A percentile compares a stretch with the other conserved stretches of the same genome.
Evolutionary conservation across 2,797 vertebrate genomes (phyloP).

Genomic region (Channallabes apus): DNA sequence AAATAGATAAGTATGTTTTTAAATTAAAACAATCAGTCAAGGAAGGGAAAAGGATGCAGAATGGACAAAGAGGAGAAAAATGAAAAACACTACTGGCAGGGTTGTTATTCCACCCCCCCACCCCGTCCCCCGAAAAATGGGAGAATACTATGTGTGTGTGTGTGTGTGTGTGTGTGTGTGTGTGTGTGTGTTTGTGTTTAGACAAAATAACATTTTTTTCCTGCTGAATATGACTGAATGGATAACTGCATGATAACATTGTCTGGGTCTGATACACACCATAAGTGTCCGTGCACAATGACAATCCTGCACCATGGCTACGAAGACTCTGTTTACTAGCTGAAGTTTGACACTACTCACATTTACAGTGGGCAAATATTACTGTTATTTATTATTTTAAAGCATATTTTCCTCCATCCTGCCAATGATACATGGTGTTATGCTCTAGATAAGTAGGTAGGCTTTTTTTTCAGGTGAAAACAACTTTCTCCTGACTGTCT

Average conservation of each 20-base stretch:
- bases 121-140: conserved; percentile 31
- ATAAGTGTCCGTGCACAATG: conserved; percentile 10
- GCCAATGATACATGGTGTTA: not conserved
- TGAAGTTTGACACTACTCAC: conserved; percentile 21
- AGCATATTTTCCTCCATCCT: conserved; percentile 16
- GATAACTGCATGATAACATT: not conserved
- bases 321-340: conserved; percentile 2
- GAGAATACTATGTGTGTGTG: not conserved
- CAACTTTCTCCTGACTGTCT: conserved; percentile 9
- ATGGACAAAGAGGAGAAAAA: conserved; percentile 24
- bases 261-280: not conserved
- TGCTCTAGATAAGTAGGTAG: not conserved
- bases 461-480: conserved; percentile 18
- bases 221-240: conserved; percentile 31
- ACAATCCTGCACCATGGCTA: conserved; percentile 4
- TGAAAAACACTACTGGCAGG: conserved; percentile 44
- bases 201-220: conserved; percentile 32
- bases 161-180: not conserved
- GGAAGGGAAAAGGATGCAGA: conserved; percentile 40
- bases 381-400: not conserved
- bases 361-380: not conserved
- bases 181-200: conserved; percentile 39
- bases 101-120: conserved; percentile 57
- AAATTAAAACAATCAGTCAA: conserved; percentile 77
- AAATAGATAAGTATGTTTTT: conserved; percentile 68